Evolutionary conservation across 2,888 invertebrate species (phyloP).

Genomic region (Oxycera nigricornis): DNA sequence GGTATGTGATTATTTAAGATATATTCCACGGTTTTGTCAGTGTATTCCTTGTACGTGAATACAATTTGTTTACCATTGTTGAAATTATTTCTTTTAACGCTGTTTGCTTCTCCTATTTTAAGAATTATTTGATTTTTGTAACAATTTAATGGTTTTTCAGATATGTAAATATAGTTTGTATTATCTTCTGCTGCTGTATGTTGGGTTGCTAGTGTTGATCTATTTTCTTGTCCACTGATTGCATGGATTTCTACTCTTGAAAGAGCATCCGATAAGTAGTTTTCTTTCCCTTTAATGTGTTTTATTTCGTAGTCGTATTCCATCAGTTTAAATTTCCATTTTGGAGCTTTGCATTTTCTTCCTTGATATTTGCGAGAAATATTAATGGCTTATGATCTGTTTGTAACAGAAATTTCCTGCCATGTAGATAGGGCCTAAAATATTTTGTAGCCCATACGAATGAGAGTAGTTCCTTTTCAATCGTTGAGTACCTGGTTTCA

Average conservation of each 20-base stretch:
- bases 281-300: slow-evolving; percentile 29
- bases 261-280: neutral
- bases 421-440: slow-evolving; percentile 55
- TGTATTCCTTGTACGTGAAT: slow-evolving; percentile 15
- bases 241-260: slow-evolving; percentile 15
- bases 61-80: slow-evolving; percentile 11
- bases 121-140: slow-evolving; percentile 10
- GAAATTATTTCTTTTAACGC: slow-evolving; percentile 16
- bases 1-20: slow-evolving; percentile 13
- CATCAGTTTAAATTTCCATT: too few species aligned
- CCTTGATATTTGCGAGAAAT: slow-evolving; percentile 44
- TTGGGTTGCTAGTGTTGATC: neutral
- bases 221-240: neutral
- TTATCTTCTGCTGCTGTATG: slow-evolving; percentile 27
- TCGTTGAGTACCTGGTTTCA: slow-evolving; percentile 55
- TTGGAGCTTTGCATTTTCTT: slow-evolving; percentile 29
- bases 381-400: slow-evolving; percentile 59
- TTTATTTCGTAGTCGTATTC: too few species aligned
- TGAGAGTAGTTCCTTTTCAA: slow-evolving; percentile 54
- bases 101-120: slow-evolving; percentile 18
- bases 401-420: slow-evolving; percentile 54
- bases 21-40: slow-evolving; percentile 12
- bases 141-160: slow-evolving; percentile 11
- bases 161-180: slow-evolving; percentile 10
- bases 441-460: slow-evolving; percentile 53